Percentiles rank a stretch among this genome's conserved stretches.
phyloP scores from a whole-genome alignment of 2,797 vertebrate genomes.

The Oryzias dopingdopingensis region DNA sequence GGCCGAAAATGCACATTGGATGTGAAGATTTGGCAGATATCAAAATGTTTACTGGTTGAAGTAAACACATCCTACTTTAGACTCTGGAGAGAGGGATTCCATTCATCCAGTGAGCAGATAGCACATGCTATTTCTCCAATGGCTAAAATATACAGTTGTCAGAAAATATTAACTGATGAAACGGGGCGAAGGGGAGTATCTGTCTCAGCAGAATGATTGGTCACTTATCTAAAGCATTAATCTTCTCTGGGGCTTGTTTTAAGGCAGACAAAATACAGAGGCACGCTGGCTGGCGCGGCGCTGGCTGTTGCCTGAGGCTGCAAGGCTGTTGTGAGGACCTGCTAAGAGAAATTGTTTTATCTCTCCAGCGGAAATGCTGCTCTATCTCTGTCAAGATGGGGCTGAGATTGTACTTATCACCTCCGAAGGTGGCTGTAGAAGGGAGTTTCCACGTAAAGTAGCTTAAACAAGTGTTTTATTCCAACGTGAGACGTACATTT shows the following conservation, averaged over 20 bases:
- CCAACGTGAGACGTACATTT: conserved; percentile 55
- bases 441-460: conserved; percentile 59
- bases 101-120: conserved; percentile 72
- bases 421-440: conserved; percentile 47
- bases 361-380: conserved; percentile 64
- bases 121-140: conserved; percentile 73
- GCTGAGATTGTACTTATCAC: conserved; percentile 52
- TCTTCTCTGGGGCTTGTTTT: conserved; percentile 74
- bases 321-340: conserved; percentile 53
- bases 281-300: conserved; percentile 56
- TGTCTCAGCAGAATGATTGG: conserved; percentile 71
- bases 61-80: conserved; percentile 81
- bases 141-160: conserved; percentile 85
- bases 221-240: conserved; percentile 82
- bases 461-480: conserved; percentile 65
- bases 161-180: conserved; percentile 83
- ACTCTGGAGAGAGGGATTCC: conserved; percentile 74
- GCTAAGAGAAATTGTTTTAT: conserved; percentile 69
- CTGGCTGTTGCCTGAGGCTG: conserved; percentile 45
- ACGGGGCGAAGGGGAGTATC: conserved; percentile 64
- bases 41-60: conserved; percentile 83
- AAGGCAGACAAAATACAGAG: conserved; percentile 79
- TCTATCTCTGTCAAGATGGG: conserved; percentile 64
- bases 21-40: conserved; percentile 81
- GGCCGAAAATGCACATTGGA: conserved; percentile 79